Evolutionary conservation across 2,113 vertebrate species (phyloP), one percentile per base, ranked within the genome.

Genomic region (Coryphaenoides rupestris): DNA sequence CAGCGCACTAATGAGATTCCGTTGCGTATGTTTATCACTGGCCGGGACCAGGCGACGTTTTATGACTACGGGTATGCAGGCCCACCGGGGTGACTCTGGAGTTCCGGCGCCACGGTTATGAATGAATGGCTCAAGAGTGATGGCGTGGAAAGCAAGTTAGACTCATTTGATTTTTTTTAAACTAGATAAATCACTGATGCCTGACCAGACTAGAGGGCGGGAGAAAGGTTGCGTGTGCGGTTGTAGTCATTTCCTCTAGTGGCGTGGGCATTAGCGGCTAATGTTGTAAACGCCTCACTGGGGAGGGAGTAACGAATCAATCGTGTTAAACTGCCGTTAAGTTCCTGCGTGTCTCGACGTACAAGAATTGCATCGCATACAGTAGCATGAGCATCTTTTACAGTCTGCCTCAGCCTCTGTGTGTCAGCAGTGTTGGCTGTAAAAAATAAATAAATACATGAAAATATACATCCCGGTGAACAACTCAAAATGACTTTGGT

Each of bases 151-250:
- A 40, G 33, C 2, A 40, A 40, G 33, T 40, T 1, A 12, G 33
- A 40, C 33, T 40, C 28, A 10, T 33, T 33, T 33, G n/a, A n/a
- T 33, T 40, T 40, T 40, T 40, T n/a, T n/a, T n/a, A n/a, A n/a
- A 40, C 6, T 7, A 6, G 33, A 76, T 45, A 74, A 72, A 73
- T 77, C 5, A 64, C 63, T 63, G 21, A 21, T 58, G 56, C 56
- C 21, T 5, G 22, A 17, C n/a, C 58, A 19, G 5, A 40, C 9
- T 1, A 12, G 33, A 40, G 33, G 4, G 33, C 69, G 33, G 23
- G 61, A 21, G 57, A 19, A n/a, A 59, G 46, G 21, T 23, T 0
- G 7, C n/a, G 2, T 55, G 65, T 68, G 19, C 77, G 28, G 12
- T 58, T 57, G 55, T 52, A 49, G 63, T 49, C 65, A 54, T 72